Evolutionary conservation across 2,113 vertebrate species (phyloP), one percentile per base, ranked within the genome.

Genomic region (Phalacrocorax carbo): DNA sequence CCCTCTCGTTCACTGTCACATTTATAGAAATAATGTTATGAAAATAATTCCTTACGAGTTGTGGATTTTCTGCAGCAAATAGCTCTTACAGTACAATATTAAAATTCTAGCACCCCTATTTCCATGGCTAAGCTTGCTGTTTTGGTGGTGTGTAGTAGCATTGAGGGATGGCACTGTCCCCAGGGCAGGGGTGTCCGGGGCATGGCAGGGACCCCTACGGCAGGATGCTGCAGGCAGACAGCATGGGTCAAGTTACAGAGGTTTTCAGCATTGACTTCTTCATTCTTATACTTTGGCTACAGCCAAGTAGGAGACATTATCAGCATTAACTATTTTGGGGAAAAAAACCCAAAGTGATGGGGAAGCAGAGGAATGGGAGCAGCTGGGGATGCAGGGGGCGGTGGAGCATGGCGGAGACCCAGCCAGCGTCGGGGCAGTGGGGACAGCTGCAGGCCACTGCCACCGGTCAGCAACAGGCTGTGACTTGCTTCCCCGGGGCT

Each of bases 341-440:
- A 2, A 5, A 18, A 36, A 42, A 1, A 0, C 17, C 14, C 3
- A 23, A 22, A 8, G 2, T 40, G 13, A 1, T 25, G 34, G 6
- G 19, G 13, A 3, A 49, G 11, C 22, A 3, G 44, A 21, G 19
- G 44, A 55, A 2, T 0, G 0, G 61, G 55, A 85, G 27, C 48
- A 73, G 30, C 40, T 71, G 75, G 40, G 52, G 7, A 13, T 49
- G 38, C 1, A 1, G 25, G 78, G 34, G 25, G 14, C 15, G 1
- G 1, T 55, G 60, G 32, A 14, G n/a, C 3, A 3, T 32, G 5
- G 2, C 2, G 3, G 55, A 16, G 58, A 75, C 22, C 22, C 2
- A 6, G 11, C 52, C 34, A 17, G 38, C 2, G 2, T 13, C 5
- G n/a, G 25, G 30, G n/a, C 2, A 3, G 15, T 7, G 36, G 22